Conservation (phyloP, 2,888 invertebrate genomes). For the Ecliptopera silaceata region DNA sequence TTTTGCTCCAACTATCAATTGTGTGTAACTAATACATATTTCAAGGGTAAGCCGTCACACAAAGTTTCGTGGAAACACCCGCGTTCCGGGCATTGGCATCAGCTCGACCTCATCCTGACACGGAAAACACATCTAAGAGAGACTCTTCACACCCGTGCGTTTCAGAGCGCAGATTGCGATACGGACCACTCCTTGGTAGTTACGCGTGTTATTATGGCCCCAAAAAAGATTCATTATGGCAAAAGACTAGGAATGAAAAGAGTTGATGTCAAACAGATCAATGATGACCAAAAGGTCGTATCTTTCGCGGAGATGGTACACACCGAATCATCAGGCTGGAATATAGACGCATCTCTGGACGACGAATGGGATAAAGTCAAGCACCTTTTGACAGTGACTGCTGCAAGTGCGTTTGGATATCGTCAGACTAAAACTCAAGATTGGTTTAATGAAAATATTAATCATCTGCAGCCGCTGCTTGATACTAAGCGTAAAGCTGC, state of each 20-base stretch:
- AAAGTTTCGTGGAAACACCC: not conserved
- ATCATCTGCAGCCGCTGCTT: not conserved
- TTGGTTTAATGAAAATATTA: not conserved
- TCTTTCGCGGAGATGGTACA: not conserved
- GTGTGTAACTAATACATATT: not conserved
- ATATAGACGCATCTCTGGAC: not conserved
- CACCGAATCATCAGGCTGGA: not conserved
- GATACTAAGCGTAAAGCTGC: not conserved
- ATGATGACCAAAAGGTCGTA: not conserved
- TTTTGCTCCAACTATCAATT: not conserved
- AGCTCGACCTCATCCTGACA: not conserved
- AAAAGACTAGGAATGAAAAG: not conserved
- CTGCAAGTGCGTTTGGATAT: not conserved
- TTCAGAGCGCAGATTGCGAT: not conserved
- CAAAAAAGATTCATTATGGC: not conserved
- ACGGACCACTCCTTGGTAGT: not conserved
- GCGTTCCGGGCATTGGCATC: not conserved
- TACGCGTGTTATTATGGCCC: not conserved
- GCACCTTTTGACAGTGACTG: not conserved
- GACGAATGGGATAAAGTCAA: not conserved
- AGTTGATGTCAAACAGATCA: not conserved
- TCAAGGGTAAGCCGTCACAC: not conserved
- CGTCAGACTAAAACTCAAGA: not conserved
- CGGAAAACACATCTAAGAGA: not conserved
- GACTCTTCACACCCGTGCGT: not conserved